Evolutionary conservation across 1,140 invertebrate species (phyloP), one percentile per base, ranked within the genome.

Genomic region (Euura lappo): DNA sequence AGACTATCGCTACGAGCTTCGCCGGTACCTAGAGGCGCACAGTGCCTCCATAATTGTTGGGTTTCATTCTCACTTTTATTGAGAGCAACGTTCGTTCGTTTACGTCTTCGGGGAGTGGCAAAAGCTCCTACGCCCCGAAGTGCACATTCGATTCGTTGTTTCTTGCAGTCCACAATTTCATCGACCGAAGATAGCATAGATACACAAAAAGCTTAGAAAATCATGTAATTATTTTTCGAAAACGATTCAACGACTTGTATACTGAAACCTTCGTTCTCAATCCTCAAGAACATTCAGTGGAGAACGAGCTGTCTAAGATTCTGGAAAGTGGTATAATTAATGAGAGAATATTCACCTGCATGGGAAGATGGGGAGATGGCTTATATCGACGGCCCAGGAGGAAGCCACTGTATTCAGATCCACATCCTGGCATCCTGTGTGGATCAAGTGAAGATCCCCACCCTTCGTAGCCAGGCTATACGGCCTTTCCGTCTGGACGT

Each of bases 401-500:
- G 46, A 65, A 45, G 28, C 44, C 13, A 7, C 43, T 71, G 71
- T 8, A 66, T 66, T 67, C 45, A 60, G 44, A 68, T 60, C 51
- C 67, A 68, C 42, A 28, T 28, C 28, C 44, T 68, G 43, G 43
- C 69, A 42, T 44, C 45, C 69, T 70, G 69, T 44, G 45, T 72
- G 76, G 75, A 81, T 80, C 77, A 80, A 80, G 72, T 68, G 72
- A 71, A 79, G 78, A 80, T 77, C 79, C 74, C 74, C 68, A 73
- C 72, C 68, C 44, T 66, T 69, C 77, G 80, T 82, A 84, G 81
- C 79, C 76, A 70, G 73, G 79, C 72, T 74, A 80, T 75, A 75
- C 78, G 78, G 77, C 77, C 13, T 68, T 69, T 74, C 3, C 44
- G 79, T 79, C 79, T 83, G 83, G 83, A 87, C 84, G 85, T 86